Conservation (phyloP, 2,888 invertebrate species). For the Rhingia rostrata region DNA sequence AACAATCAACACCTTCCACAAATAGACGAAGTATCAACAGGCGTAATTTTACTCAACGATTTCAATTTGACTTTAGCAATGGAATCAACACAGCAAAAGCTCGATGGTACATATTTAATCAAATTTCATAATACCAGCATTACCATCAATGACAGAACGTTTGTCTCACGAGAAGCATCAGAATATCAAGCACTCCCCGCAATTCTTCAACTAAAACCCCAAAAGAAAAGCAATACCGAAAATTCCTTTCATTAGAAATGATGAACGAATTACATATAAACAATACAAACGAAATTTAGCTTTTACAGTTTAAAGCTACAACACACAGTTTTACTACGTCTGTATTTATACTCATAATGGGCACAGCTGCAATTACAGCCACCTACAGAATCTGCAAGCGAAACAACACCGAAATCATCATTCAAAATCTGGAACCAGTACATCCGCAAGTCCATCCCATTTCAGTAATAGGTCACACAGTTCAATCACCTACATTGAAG, state of each 20-base stretch:
- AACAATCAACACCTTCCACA: slow-evolving; percentile 43
- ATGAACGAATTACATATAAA: slow-evolving; percentile 3
- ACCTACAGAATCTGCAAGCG: slow-evolving; percentile 8
- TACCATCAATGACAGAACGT: slow-evolving; percentile 35
- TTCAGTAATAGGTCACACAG: slow-evolving; percentile 2
- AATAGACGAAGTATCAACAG: slow-evolving; percentile 37
- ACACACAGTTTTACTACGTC: background rate
- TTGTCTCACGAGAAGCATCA: slow-evolving; percentile 6
- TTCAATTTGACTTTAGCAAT: slow-evolving; percentile 27
- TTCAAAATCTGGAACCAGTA: slow-evolving; percentile 2
- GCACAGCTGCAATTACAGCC: background rate
- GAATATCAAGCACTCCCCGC: slow-evolving; percentile 20
- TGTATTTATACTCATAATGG: background rate
- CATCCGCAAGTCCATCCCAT: slow-evolving; percentile 8
- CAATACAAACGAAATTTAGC: background rate
- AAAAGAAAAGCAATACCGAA: slow-evolving; percentile 24
- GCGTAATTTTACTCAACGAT: slow-evolving; percentile 39
- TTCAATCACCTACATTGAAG: too few species aligned
- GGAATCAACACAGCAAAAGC: slow-evolving; percentile 14
- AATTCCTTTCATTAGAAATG: slow-evolving; percentile 14
- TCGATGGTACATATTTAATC: slow-evolving; percentile 42
- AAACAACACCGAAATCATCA: slow-evolving; percentile 4
- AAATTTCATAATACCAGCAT: slow-evolving; percentile 38
- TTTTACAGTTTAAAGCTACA: slow-evolving; percentile 6
- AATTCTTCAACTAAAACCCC: slow-evolving; percentile 40